A percentile compares a stretch with the other conserved stretches of the same genome.
Evolutionary conservation across 2,888 invertebrate genomes (phyloP).

Genomic region (Agelastica alni): DNA sequence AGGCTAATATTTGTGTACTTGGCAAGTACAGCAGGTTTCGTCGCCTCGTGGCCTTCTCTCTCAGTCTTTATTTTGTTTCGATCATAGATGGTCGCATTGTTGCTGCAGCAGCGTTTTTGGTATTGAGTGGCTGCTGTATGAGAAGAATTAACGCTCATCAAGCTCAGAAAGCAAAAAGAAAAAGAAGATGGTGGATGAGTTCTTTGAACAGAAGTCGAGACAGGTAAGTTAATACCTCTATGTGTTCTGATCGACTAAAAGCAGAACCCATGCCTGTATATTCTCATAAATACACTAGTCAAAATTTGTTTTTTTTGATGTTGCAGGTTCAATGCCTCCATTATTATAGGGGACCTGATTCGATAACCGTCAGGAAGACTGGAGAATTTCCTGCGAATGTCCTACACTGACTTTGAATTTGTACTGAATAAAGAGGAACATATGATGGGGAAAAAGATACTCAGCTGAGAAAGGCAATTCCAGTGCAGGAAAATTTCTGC

Average conservation of each 20-base stretch:
- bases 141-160: conserved; percentile 2
- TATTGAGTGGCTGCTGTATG: not conserved
- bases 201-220: conserved; percentile 8
- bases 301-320: not conserved
- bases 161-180: not conserved
- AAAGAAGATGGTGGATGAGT: conserved; percentile 6
- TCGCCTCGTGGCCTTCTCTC: not conserved
- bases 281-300: conserved; percentile 2
- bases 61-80: conserved; percentile 2
- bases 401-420: not conserved
- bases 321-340: not conserved
- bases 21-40: no score
- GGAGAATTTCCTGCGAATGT: not conserved
- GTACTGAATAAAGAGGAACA: not conserved
- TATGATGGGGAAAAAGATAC: not conserved
- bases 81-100: conserved; percentile 3
- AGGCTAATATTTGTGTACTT: not conserved
- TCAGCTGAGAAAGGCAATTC: not conserved
- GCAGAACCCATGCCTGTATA: not conserved
- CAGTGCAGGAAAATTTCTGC: not conserved
- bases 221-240: conserved; percentile 8
- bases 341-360: conserved; percentile 1
- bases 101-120: not conserved
- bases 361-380: not conserved
- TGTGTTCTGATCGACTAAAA: conserved; percentile 2